Base-by-base conservation (phyloP, 23 tunicate species). In the Halocynthia aurantium region DNA sequence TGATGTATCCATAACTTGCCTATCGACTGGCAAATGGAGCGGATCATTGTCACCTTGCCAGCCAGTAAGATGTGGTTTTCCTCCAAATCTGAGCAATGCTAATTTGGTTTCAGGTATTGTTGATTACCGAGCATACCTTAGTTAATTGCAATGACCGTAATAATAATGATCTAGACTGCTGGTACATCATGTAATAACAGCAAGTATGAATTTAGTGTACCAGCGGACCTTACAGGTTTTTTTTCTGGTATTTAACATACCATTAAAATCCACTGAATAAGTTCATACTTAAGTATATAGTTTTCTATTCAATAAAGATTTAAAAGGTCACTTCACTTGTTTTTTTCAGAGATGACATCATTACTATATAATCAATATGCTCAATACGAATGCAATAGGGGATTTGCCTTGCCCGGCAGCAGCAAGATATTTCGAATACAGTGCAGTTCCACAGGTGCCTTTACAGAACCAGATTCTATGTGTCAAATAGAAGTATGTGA, bases 21-120 rank as follows among this genome's bases (percentile, higher is more conserved):
- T 81, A 53, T 58, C 84, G 8, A 58, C 76, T 31, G 91, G 98
- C 8, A 21, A 74, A 19, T 92, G 98, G 98, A 75, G 77, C 15
- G 67, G 49, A 10, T 58, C 61, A 20, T 60, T 70, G 4, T 55
- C 77, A 2, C 80, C 82, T 7, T 92, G 98, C 54, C 11, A 51
- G 31, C 91, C 98, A 52, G 81, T 81, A 0, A 15, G 31, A 22
- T 92, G 98, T 81, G 91, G 84, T 60, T 53, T 13, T 49, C 78
- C 88, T 6, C 98, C 91, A 6, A 56, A 9, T 6, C 40, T 92
- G 51, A 74, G 75, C 11, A 82, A 82, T 63, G 87, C 98, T 66
- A 13, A 13, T 20, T 70, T 74, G 54, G 17, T 54, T 13, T 40
- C 22, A 65, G 70, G 70, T 65, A 9, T 9, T 40, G 22, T 65